Percentiles rank a stretch among this genome's conserved stretches.
Evolutionary conservation across 1,140 invertebrate species (phyloP).

Genomic region (Drosophila watanabei): DNA sequence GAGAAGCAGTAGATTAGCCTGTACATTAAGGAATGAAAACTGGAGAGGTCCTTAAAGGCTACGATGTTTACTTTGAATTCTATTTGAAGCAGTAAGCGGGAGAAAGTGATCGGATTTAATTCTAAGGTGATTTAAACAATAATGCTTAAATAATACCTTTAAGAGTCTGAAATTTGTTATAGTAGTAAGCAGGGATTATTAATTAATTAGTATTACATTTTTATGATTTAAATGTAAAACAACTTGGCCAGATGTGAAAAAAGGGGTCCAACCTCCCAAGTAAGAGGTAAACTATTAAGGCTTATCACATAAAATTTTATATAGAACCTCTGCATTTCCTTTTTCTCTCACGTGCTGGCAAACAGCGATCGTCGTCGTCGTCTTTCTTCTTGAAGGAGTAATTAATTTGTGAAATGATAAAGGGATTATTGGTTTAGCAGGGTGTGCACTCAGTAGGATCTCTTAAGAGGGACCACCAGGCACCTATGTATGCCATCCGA

Average conservation of each 20-base stretch:
- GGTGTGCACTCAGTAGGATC: neutral
- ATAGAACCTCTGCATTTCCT: neutral
- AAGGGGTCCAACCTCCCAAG: neutral
- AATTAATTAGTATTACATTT: no score
- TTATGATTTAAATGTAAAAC: no score
- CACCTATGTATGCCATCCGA: neutral
- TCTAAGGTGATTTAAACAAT: no score
- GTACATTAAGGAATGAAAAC: constrained; percentile 32
- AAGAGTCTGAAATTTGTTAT: no score
- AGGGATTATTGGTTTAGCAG: no score
- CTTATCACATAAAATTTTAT: no score
- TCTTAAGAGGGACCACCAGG: neutral
- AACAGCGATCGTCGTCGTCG: neutral
- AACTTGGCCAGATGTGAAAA: neutral
- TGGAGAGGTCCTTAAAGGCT: neutral
- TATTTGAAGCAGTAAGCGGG: neutral
- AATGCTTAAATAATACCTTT: no score
- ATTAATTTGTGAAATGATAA: neutral
- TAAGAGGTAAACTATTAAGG: no score
- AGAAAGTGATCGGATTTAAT: neutral
- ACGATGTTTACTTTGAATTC: neutral
- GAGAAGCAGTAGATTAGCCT: constrained; percentile 38
- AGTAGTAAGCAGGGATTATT: no score
- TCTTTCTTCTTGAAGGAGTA: neutral
- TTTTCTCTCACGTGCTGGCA: neutral